Percentiles rank a stretch among this genome's conserved stretches.
Evolutionary conservation across 92 coral and sea anemone genomes (phyloP).

Genomic region (Scolanthus callimorphus): DNA sequence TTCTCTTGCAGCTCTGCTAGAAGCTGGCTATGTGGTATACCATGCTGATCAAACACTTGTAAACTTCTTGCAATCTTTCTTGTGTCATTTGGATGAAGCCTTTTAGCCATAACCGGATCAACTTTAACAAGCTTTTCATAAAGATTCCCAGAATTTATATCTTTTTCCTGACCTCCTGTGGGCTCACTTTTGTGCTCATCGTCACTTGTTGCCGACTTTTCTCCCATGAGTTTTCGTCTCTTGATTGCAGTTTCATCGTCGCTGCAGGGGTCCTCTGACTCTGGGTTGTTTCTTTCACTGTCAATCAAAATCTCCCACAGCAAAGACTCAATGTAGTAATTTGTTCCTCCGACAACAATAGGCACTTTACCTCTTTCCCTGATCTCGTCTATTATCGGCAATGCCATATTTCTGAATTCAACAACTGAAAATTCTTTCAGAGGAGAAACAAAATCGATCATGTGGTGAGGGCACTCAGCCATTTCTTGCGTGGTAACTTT

Average conservation of each 20-base stretch:
- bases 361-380: constrained; percentile 79
- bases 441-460: constrained; percentile 82
- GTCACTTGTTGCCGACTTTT: background rate
- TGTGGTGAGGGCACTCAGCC: constrained; percentile 67
- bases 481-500: constrained; percentile 84
- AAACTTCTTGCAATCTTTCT: constrained; percentile 95
- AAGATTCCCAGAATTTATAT: constrained; percentile 7
- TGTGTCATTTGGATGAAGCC: constrained; percentile 85
- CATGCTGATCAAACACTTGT: constrained; percentile 81
- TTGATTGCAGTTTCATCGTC: constrained; percentile 13
- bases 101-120: constrained; percentile 83
- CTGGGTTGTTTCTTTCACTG: constrained; percentile 4
- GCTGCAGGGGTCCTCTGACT: constrained; percentile 2
- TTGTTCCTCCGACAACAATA: constrained; percentile 96
- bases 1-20: constrained; percentile 62
- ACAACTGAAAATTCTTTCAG: constrained; percentile 87
- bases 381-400: constrained; percentile 75
- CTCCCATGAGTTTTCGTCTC: constrained; percentile 8
- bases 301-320: constrained; percentile 87
- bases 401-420: constrained; percentile 81
- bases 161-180: background rate
- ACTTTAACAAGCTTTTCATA: constrained; percentile 60
- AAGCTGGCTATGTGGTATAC: constrained; percentile 73
- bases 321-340: constrained; percentile 91
- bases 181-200: background rate